Percentiles rank a stretch among this genome's conserved stretches.
These are phyloP conservation scores for Darevskia nairensis DNA, from an alignment of 2,797 vertebrate species.

Conservation along the genomic window DNA sequence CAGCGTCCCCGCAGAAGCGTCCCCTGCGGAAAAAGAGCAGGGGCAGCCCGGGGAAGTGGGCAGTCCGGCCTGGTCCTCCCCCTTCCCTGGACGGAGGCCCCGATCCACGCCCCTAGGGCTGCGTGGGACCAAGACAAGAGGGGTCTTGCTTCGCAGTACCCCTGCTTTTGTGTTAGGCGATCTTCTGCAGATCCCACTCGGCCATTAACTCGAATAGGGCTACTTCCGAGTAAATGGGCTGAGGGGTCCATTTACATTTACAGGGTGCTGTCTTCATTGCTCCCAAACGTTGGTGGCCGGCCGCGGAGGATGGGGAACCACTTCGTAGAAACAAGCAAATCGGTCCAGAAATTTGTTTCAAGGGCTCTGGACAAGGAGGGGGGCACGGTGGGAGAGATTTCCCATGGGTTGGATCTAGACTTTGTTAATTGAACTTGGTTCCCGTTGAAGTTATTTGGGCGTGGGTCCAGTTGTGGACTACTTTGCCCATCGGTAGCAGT, in stretches of 20 bases:
- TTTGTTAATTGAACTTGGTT: neutral
- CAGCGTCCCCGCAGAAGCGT: constrained; percentile 25
- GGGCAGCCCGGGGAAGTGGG: neutral
- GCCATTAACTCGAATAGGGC: neutral
- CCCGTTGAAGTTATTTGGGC: no score
- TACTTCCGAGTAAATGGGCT: neutral
- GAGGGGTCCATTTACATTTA: no score
- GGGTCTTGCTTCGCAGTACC: neutral
- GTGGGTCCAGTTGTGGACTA: neutral
- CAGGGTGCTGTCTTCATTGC: neutral
- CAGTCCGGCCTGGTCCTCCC: neutral
- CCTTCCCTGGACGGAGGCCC: neutral
- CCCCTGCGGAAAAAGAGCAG: neutral
- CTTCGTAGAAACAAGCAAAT: neutral
- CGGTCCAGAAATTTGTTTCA: neutral
- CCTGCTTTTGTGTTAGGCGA: neutral
- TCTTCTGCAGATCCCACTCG: neutral
- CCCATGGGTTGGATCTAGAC: neutral
- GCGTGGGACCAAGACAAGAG: neutral
- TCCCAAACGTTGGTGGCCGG: neutral
- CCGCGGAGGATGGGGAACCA: no score
- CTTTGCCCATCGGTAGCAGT: neutral
- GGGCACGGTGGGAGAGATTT: neutral
- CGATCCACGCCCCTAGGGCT: neutral
- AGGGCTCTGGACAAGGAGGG: neutral